phyloP scores from a whole-genome alignment of 2,113 vertebrate genomes.

The Platysternon megacephalum region DNA sequence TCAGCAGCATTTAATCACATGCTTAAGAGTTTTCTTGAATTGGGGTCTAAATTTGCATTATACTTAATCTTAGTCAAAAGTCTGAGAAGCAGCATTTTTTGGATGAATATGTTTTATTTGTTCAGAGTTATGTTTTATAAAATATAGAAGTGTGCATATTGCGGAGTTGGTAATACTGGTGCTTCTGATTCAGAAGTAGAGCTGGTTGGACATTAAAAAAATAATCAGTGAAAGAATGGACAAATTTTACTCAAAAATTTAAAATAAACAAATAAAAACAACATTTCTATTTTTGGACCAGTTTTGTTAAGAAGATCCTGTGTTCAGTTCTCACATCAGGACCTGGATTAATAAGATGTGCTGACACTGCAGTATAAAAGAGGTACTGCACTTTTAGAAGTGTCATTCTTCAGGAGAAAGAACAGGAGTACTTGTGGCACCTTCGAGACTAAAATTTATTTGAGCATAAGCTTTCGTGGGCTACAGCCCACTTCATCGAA shows the following conservation, averaged over 20 bases:
- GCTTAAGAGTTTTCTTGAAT: neutral
- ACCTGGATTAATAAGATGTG: neutral
- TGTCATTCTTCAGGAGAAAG: neutral
- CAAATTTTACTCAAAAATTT: neutral
- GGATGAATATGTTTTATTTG: neutral
- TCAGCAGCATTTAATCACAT: neutral
- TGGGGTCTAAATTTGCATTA: neutral
- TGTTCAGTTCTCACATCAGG: neutral
- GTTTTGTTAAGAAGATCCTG: neutral
- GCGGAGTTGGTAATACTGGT: neutral
- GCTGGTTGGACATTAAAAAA: neutral
- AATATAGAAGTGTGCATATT: neutral
- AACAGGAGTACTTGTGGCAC: too few relatives aligned
- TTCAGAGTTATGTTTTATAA: neutral
- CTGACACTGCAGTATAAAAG: fast-evolving
- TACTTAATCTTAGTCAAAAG: neutral
- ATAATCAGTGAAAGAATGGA: neutral
- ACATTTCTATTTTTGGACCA: neutral
- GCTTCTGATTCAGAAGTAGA: neutral
- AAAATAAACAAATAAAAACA: neutral
- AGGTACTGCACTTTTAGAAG: neutral
- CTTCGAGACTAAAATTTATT: too few relatives aligned
- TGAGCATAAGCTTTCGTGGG: too few relatives aligned
- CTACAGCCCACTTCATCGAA: too few relatives aligned
- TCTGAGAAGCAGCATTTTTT: neutral